Evolutionary conservation across 2,113 vertebrate genomes (phyloP), one percentile per base, ranked within the genome.

Genomic region (Steatornis caripensis): DNA sequence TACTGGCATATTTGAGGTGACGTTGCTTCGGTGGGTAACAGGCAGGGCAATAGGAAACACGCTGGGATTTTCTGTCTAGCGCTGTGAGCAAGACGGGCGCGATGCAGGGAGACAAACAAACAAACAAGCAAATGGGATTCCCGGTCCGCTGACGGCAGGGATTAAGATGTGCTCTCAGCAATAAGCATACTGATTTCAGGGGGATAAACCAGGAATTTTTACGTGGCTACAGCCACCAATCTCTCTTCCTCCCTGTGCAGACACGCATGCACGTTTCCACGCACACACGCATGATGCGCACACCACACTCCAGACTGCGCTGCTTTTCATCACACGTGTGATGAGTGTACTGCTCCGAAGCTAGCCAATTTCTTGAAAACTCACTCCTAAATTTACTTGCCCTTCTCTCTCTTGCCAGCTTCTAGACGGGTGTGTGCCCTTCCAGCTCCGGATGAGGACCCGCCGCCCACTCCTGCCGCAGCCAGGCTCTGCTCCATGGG

Each of bases 1-100:
- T 97, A 96, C 94, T 94, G 87, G 95, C 89, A 89, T 97, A 95
- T 96, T 88, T 95, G 90, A 91, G 64, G 90, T 94, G 97, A 97
- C 94, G 95, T 97, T 94, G 74, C 75, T 97, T 80, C 41, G 46
- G 62, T 70, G 65, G 94, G 80, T 72, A 87, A 36, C 72, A 82
- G 61, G 46, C 76, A 96, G 72, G 0, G 57, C 90, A 65, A 51
- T 30, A 68, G 62, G 72, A 81, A 95, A 71, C 95, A 84, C 29
- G 58, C 89, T 85, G 70, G 51, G 92, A 49, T 95, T 90, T 92
- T 95, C 91, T 48, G 11, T 65, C 80, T 39, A 75, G 66, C 64
- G 37, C 53, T 18, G 41, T 3, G 37, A 90, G 48, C 24, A 34
- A 32, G 69, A 18, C 2, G 10, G n/a, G 41, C 61, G 48, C 11